phyloP scores from a whole-genome alignment of 2,113 vertebrate species.

The Cheirogaleus medius region DNA sequence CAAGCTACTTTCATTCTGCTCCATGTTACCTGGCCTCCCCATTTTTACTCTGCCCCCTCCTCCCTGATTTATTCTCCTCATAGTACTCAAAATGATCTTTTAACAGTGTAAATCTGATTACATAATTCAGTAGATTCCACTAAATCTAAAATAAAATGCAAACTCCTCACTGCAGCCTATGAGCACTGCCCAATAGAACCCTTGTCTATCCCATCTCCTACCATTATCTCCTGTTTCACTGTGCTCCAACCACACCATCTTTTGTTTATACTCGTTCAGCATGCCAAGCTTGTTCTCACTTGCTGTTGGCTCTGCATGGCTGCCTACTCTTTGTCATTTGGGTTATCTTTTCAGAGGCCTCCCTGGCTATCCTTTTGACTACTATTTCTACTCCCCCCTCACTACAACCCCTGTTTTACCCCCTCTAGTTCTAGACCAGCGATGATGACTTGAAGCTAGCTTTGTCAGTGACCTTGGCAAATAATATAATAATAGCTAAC shows the following conservation, averaged over 20 bases:
- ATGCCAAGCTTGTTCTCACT: background rate
- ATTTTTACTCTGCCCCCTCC: background rate
- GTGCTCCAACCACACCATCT: background rate
- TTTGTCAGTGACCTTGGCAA: background rate
- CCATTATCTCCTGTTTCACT: background rate
- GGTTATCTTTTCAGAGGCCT: background rate
- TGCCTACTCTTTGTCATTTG: background rate
- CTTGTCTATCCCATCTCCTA: background rate
- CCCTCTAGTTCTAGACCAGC: background rate
- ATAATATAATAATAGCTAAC: background rate
- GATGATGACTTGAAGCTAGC: background rate
- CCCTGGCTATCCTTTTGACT: background rate
- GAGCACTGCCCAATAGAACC: background rate
- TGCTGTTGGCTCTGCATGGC: background rate
- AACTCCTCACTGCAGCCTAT: background rate
- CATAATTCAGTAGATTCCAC: background rate
- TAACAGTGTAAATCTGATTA: background rate
- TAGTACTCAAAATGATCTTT: background rate
- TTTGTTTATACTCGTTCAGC: background rate
- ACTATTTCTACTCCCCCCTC: background rate
- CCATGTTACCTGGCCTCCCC: background rate
- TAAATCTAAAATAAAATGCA: conserved; percentile 5
- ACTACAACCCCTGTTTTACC: background rate
- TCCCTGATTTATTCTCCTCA: background rate
- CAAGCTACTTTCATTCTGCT: background rate